A percentile compares a stretch with the other conserved stretches of the same genome.
phyloP scores from a whole-genome alignment of 1,140 invertebrate species.

The Planococcus citri region DNA sequence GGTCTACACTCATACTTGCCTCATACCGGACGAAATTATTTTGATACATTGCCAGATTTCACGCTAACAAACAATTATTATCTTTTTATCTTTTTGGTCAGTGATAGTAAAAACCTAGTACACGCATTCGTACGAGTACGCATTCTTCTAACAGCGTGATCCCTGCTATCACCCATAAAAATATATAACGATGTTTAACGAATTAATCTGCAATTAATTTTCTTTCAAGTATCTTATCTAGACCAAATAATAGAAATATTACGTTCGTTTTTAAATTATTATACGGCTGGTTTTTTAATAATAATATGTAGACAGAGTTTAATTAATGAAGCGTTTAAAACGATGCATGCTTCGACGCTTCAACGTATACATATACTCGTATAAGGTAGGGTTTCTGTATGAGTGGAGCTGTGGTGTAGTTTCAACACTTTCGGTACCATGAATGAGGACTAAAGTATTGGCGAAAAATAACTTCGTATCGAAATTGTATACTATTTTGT shows the following conservation, averaged over 20 bases:
- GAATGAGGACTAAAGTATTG: too few relatives aligned
- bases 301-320: background rate
- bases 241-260: background rate
- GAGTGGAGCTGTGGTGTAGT: too few relatives aligned
- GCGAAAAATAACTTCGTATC: too few relatives aligned
- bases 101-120: too few relatives aligned
- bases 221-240: background rate
- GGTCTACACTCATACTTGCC: background rate
- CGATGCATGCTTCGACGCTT: too few relatives aligned
- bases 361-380: too few relatives aligned
- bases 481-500: too few relatives aligned
- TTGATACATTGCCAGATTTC: conserved; percentile 6
- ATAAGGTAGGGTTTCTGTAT: too few relatives aligned
- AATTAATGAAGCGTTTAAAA: background rate
- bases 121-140: background rate
- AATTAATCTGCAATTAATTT: conserved; percentile 1
- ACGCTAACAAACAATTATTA: background rate
- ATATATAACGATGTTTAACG: background rate
- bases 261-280: background rate
- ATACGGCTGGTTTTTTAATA: background rate
- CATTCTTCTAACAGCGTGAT: background rate
- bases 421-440: too few relatives aligned
- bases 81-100: background rate
- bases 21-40: background rate
- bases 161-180: too few relatives aligned